A percentile compares a stretch with the other conserved stretches of the same genome.
These are phyloP conservation scores for Axis porcinus DNA, from an alignment of 2,113 vertebrate species.

Conservation along the genomic window DNA sequence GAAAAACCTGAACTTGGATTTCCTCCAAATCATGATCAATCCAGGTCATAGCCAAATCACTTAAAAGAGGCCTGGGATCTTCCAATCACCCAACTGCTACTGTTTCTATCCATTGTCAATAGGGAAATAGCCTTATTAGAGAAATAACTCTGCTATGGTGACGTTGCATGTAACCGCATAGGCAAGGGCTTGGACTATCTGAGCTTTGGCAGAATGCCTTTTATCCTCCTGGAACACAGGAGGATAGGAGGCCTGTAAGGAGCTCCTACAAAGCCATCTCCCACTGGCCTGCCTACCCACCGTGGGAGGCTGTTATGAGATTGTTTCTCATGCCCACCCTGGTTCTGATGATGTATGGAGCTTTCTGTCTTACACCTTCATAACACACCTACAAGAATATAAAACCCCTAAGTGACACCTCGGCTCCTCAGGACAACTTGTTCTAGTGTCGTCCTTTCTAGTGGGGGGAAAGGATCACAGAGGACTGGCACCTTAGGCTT, in stretches of 20 bases:
- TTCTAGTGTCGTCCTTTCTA: not conserved
- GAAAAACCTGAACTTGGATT: constrained; percentile 40
- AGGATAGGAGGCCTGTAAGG: not conserved
- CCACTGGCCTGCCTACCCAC: not conserved
- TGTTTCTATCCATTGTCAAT: not conserved
- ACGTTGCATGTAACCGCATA: not conserved
- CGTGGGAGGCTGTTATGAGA: not conserved
- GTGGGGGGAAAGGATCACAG: not conserved
- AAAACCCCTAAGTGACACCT: not conserved
- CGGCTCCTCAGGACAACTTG: not conserved
- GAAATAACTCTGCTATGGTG: not conserved
- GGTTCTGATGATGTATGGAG: not conserved
- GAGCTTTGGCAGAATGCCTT: not conserved
- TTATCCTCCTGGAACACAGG: not conserved
- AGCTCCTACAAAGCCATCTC: not conserved
- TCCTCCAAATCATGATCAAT: not conserved
- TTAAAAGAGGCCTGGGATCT: not conserved
- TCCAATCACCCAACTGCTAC: not conserved
- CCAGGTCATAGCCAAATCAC: not conserved
- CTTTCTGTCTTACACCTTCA: not conserved
- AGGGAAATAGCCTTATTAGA: not conserved
- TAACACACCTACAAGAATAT: not conserved
- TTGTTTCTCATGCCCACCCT: not conserved
- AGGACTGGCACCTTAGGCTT: not conserved
- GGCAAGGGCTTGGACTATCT: not conserved